Evolutionary conservation across 2,797 vertebrate genomes (phyloP), one percentile per base, ranked within the genome.

Genomic region (Adelosebastes latens): DNA sequence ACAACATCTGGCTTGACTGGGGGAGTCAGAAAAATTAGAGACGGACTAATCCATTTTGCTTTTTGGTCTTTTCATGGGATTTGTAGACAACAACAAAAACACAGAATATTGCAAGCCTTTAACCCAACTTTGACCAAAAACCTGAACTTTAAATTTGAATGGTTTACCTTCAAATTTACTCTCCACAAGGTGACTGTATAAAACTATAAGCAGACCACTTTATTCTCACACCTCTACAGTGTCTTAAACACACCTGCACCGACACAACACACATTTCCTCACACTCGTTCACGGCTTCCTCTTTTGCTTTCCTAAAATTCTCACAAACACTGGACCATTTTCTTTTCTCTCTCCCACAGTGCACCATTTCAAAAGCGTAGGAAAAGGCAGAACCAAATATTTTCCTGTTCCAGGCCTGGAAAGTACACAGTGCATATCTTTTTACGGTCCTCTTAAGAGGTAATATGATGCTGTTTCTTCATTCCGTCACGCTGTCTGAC

Each of bases 401-500:
- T 81, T 89, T 84, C 75, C 25, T 55, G 63, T 76, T 89, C 68
- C 77, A 84, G 61, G 75, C 61, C 64, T 89, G 75, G 81, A 88
- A 79, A 87, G 71, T 79, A 89, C 85, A 88, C 75, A 83, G 86
- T 75, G 84, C 85, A 80, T 81, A 85, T 90, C 87, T 92, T 85
- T 91, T 91, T 88, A 91, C 77, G 64, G 87, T 88, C 81, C 77
- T 90, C 85, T 87, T 87, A 82, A 89, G 87, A 91, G 52, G 90
- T 92, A 91, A 90, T 73, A 61, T 63, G 89, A 93, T 82, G 86
- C 89, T 80, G 64, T 91, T 94, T 91, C 89, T 93, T 94, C 90
- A 94, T 95, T 93, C 94, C 88, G 82, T 95, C 80, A 90, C 82
- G 91, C 94, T 93, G 91, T 93, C 93, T 94, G 88, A 87, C 82